Percentiles rank a stretch among this genome's conserved stretches.
Evolutionary conservation across 2,888 invertebrate species (phyloP).

Genomic region (Machimus rusticus): DNA sequence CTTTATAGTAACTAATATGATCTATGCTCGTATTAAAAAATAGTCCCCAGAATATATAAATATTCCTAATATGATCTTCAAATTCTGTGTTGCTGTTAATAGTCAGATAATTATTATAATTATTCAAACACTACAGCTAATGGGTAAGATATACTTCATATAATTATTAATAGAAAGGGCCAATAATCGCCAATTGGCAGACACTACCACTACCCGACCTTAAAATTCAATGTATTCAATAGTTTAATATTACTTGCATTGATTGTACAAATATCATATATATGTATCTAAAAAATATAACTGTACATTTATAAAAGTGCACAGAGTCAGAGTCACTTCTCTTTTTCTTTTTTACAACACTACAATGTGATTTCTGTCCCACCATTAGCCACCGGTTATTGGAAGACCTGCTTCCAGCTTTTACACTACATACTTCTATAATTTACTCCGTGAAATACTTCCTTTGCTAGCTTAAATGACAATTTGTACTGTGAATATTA

Average conservation of each 20-base stretch:
- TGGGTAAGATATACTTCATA: background rate
- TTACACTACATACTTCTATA: background rate
- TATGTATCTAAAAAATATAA: conserved; percentile 27
- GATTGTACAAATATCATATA: conserved; percentile 13
- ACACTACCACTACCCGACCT: background rate
- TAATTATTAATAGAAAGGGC: background rate
- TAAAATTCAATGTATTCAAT: background rate
- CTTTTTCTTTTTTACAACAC: background rate
- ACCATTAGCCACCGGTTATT: background rate
- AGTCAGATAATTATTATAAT: background rate
- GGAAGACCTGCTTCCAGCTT: background rate
- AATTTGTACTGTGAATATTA: background rate
- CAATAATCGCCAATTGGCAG: background rate
- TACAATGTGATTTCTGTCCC: background rate
- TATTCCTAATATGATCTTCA: background rate
- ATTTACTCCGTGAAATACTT: background rate
- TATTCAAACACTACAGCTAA: background rate
- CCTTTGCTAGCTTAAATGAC: background rate
- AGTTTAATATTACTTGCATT: conserved; percentile 10
- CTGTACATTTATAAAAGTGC: background rate
- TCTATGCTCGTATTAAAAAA: background rate
- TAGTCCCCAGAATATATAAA: background rate
- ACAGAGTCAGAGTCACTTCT: background rate
- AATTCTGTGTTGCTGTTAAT: background rate
- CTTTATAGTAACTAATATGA: background rate